Evolutionary conservation across 2,113 vertebrate genomes (phyloP).

Genomic region (Genyomyrus donnyi): DNA sequence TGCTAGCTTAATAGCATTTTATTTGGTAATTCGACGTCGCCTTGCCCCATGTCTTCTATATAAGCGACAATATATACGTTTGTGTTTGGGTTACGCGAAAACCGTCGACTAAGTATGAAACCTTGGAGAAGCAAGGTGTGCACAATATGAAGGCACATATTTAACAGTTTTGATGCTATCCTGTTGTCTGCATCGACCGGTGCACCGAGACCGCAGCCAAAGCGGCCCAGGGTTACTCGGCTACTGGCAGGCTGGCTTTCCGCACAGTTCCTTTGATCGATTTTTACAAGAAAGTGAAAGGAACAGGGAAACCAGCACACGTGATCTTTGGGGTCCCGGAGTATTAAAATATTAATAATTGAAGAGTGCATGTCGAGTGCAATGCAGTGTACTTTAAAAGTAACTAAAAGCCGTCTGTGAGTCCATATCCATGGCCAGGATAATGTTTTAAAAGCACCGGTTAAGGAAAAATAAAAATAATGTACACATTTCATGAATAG

Average conservation of each 20-base stretch:
- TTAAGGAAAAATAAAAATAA: not conserved
- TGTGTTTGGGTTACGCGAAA: not conserved
- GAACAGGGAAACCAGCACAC: not conserved
- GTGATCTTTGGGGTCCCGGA: not conserved
- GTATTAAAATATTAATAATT: not conserved
- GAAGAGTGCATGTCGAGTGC: not conserved
- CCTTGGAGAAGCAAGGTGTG: not conserved
- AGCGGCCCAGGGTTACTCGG: not conserved
- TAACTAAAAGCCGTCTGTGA: not conserved
- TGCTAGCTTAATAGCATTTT: not conserved
- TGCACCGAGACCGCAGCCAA: not conserved
- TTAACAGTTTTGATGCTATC: not conserved
- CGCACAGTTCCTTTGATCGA: not conserved
- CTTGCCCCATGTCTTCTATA: not conserved
- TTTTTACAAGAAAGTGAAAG: not conserved
- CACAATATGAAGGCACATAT: not conserved
- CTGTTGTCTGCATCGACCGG: not conserved
- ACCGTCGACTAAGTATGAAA: not conserved
- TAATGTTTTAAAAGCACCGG: not conserved
- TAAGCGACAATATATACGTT: not conserved
- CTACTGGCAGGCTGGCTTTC: not conserved
- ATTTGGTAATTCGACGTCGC: not conserved
- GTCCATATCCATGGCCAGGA: not conserved
- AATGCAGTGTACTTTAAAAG: not conserved
- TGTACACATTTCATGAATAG: not conserved